Percentiles rank a stretch among this genome's conserved stretches.
Conservation (phyloP, 2,797 vertebrate genomes). For the Betta splendens region DNA sequence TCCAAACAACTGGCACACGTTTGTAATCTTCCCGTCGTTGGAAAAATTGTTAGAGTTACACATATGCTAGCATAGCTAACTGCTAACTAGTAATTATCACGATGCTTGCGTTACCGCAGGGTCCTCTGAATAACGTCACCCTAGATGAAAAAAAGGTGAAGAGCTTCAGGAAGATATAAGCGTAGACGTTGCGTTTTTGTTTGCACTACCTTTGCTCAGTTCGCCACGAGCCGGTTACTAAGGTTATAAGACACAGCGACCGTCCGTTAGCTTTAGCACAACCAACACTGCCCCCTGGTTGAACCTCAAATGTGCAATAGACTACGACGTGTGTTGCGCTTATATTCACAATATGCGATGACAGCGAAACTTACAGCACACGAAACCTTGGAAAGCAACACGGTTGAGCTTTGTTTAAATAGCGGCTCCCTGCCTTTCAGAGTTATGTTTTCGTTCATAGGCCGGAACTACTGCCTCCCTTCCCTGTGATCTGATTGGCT, state of each 20-base stretch:
- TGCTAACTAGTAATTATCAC: not conserved
- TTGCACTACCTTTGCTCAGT: not conserved
- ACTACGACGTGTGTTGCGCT: not conserved
- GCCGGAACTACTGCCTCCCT: constrained; percentile 48
- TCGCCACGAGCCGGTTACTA: constrained; percentile 24
- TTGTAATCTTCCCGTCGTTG: not conserved
- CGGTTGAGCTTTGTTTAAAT: no score
- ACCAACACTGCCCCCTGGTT: constrained; percentile 27
- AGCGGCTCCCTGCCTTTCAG: constrained; percentile 61
- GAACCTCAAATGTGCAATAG: constrained; percentile 31
- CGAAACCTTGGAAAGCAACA: fast-evolving
- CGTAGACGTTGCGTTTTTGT: not conserved
- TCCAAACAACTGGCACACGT: no score
- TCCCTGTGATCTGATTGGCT: constrained; percentile 67
- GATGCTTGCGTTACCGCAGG: not conserved
- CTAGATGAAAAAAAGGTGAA: not conserved
- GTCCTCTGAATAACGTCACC: not conserved
- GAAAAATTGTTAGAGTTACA: not conserved
- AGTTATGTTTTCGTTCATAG: constrained; percentile 52
- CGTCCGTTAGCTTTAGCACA: constrained; percentile 58
- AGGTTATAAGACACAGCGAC: not conserved
- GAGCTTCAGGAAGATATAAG: not conserved
- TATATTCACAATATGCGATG: not conserved
- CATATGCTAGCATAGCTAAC: not conserved
- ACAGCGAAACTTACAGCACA: constrained; percentile 34